Conservation (phyloP, 2,888 invertebrate genomes). For the Noctua janthe region DNA sequence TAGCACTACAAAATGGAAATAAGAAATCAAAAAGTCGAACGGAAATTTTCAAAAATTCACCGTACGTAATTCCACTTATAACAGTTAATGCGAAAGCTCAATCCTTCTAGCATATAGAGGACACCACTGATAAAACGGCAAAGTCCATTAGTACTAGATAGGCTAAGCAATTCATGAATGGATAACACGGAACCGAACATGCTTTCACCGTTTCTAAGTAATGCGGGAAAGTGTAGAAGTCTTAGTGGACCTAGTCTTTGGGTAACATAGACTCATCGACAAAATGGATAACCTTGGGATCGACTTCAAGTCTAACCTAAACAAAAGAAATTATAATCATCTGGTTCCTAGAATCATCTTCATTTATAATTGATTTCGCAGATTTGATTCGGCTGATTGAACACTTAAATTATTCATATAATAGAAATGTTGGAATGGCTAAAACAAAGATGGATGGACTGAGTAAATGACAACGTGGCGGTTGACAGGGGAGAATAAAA, state of each 20-base stretch:
- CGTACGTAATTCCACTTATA: conserved; percentile 11
- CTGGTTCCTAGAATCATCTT: background rate
- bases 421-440: background rate
- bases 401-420: no score
- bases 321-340: background rate
- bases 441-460: background rate
- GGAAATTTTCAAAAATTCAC: background rate
- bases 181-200: conserved; percentile 64
- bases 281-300: background rate
- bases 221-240: conserved; percentile 29
- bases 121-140: conserved; percentile 39
- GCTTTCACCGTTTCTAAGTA: conserved; percentile 47
- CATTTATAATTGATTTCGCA: background rate
- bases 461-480: background rate
- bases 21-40: background rate
- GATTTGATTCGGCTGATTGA: background rate
- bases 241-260: background rate
- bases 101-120: conserved; percentile 32
- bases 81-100: conserved; percentile 28
- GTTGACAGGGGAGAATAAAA: background rate
- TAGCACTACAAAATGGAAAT: background rate
- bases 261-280: background rate
- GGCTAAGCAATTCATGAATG: conserved; percentile 70
- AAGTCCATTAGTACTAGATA: conserved; percentile 66
- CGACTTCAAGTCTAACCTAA: background rate